A percentile compares a stretch with the other conserved stretches of the same genome.
These are phyloP conservation scores for Drymodes brunneopygia DNA, from an alignment of 2,113 vertebrate species.

Conservation along the genomic window DNA sequence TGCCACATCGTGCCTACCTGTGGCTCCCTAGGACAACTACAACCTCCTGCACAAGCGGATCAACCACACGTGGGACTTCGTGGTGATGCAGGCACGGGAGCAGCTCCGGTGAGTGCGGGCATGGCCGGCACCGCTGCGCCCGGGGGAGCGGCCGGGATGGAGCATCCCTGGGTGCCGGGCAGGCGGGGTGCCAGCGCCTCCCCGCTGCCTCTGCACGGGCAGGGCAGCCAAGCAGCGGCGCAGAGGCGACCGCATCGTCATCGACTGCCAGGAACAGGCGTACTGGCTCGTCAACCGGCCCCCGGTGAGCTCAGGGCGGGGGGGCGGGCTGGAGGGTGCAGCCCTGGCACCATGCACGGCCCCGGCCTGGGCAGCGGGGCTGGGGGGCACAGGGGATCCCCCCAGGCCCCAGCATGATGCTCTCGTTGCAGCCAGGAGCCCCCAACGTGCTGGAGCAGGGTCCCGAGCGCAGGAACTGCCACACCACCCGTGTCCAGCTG, in stretches of 20 bases:
- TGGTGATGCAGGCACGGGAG: slow-evolving; percentile 93
- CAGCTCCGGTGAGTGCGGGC: slow-evolving; percentile 83
- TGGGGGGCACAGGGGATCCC: accelerated
- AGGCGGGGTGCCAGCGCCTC: background rate
- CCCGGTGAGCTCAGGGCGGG: slow-evolving; percentile 71
- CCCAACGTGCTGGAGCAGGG: slow-evolving; percentile 79
- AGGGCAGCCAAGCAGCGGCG: slow-evolving; percentile 90
- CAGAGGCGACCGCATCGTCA: slow-evolving; percentile 90
- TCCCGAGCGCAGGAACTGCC: slow-evolving; percentile 74
- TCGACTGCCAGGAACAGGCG: slow-evolving; percentile 90
- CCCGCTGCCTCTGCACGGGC: background rate
- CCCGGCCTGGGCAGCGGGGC: background rate
- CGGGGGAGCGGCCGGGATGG: background rate
- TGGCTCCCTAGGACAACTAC: slow-evolving; percentile 79
- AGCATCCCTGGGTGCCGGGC: background rate
- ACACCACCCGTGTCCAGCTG: slow-evolving; percentile 66
- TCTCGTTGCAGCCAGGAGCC: slow-evolving; percentile 74
- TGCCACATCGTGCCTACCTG: accelerated
- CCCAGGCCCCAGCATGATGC: background rate
- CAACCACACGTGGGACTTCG: slow-evolving; percentile 93
- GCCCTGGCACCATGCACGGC: background rate
- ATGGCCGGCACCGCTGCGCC: background rate
- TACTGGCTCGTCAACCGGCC: slow-evolving; percentile 95
- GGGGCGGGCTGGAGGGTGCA: background rate
- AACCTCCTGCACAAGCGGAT: slow-evolving; percentile 87